phyloP scores from a whole-genome alignment of 1,140 invertebrate genomes.

The Copidosoma floridanum region DNA sequence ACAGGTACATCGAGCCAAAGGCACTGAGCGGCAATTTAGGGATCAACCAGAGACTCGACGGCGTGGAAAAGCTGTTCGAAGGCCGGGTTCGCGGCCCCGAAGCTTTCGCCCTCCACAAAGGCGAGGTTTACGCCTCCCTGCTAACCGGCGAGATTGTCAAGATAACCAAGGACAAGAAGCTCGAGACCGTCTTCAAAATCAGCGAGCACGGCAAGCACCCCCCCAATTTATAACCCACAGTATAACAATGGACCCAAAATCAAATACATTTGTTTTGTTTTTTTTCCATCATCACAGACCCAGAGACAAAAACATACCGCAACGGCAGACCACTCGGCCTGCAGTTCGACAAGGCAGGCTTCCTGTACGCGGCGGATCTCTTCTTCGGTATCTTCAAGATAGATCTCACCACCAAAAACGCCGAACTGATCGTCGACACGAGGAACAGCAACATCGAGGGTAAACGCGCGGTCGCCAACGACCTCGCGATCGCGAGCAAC shows the following conservation, averaged over 20 bases:
- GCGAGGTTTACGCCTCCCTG: conserved; percentile 68
- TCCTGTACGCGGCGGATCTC: conserved; percentile 72
- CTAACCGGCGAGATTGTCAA: conserved; percentile 70
- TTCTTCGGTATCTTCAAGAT: conserved; percentile 81
- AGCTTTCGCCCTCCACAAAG: conserved; percentile 65
- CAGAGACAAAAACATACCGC: no score
- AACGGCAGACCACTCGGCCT: conserved; percentile 78
- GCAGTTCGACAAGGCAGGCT: conserved; percentile 68
- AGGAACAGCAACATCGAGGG: conserved; percentile 62
- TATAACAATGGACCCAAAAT: no score
- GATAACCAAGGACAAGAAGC: conserved; percentile 60
- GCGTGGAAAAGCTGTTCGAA: conserved; percentile 63
- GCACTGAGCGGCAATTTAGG: conserved; percentile 60
- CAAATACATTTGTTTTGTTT: no score
- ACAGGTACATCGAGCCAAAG: conserved; percentile 55
- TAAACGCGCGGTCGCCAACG: conserved; percentile 61
- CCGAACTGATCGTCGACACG: conserved; percentile 41
- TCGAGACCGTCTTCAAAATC: no score
- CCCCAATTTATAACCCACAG: no score
- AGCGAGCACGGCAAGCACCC: no score
- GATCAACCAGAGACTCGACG: conserved; percentile 63
- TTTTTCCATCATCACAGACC: no score
- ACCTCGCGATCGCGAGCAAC: conserved; percentile 67
- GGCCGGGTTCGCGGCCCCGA: conserved; percentile 70
- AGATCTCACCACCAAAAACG: conserved; percentile 68